Percentiles rank a stretch among this genome's conserved stretches.
These are phyloP conservation scores for Pammene fasciana DNA, from an alignment of 2,888 invertebrate species.

Conservation along the genomic window DNA sequence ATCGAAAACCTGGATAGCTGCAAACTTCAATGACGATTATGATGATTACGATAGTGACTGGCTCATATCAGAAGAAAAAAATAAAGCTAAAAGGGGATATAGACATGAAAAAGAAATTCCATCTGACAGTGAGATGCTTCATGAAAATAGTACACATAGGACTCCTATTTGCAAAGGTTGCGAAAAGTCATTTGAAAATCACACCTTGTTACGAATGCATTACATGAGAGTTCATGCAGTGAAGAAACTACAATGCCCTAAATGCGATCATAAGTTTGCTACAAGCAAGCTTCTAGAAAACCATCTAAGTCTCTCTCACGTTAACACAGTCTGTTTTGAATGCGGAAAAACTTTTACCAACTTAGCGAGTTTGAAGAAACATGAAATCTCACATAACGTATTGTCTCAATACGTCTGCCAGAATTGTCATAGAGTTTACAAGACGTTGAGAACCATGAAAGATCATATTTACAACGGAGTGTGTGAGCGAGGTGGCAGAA, in stretches of 20 bases:
- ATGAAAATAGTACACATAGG: slow-evolving; percentile 19
- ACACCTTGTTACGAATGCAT: slow-evolving; percentile 9
- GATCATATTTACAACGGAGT: slow-evolving; percentile 19
- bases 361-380: slow-evolving; percentile 23
- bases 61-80: background rate
- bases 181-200: slow-evolving; percentile 9
- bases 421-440: slow-evolving; percentile 27
- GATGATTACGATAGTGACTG: slow-evolving; percentile 3
- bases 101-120: slow-evolving; percentile 5
- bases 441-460: slow-evolving; percentile 20
- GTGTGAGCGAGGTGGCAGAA: slow-evolving; percentile 22
- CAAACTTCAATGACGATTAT: background rate
- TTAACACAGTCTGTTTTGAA: slow-evolving; percentile 13
- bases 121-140: slow-evolving; percentile 9
- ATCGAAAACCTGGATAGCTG: slow-evolving; percentile 4
- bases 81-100: background rate
- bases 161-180: slow-evolving; percentile 17
- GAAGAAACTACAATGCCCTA: slow-evolving; percentile 15
- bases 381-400: slow-evolving; percentile 16
- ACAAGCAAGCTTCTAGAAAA: slow-evolving; percentile 13
- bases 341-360: slow-evolving; percentile 19
- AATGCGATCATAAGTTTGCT: slow-evolving; percentile 18
- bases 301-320: slow-evolving; percentile 20
- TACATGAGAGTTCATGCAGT: slow-evolving; percentile 22
- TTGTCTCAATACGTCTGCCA: slow-evolving; percentile 11